Percentiles rank a stretch among this genome's conserved stretches.
These are phyloP conservation scores for Momotus momota DNA, from an alignment of 2,797 vertebrate species.

Conservation along the genomic window DNA sequence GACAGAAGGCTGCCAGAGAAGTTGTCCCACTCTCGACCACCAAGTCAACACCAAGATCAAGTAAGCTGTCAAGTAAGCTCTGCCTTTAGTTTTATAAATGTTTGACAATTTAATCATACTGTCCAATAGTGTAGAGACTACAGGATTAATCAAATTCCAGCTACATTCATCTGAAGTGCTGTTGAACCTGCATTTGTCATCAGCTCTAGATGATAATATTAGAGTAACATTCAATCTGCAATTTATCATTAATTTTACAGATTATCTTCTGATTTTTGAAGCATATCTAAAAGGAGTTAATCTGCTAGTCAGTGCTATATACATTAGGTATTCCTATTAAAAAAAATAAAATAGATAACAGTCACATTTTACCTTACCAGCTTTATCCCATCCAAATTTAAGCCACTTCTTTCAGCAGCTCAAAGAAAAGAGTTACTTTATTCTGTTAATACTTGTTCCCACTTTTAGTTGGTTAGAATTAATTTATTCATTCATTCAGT, in stretches of 20 bases:
- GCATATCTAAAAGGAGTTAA: neutral
- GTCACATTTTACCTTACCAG: neutral
- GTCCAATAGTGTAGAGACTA: neutral
- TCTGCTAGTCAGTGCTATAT: neutral
- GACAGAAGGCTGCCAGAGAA: slow-evolving; percentile 90
- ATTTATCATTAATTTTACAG: neutral
- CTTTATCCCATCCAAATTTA: neutral
- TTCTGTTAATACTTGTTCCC: neutral
- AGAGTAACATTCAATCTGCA: neutral
- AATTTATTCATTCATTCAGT: too few relatives aligned
- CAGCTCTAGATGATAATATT: neutral
- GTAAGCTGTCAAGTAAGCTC: slow-evolving; percentile 83
- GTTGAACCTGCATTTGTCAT: neutral
- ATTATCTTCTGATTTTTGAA: neutral
- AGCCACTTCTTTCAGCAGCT: neutral
- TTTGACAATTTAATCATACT: neutral
- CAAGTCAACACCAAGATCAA: slow-evolving; percentile 83
- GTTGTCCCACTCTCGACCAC: slow-evolving; percentile 79
- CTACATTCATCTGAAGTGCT: neutral
- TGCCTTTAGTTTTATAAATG: slow-evolving; percentile 7
- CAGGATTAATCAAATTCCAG: neutral
- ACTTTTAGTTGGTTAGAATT: neutral
- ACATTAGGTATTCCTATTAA: neutral
- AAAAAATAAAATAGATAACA: neutral
- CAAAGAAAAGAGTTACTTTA: neutral